Percentiles rank a stretch among this genome's conserved stretches.
These are phyloP conservation scores for Platyrinchus mystaceus DNA, from an alignment of 2,797 vertebrate species.

Conservation along the genomic window DNA sequence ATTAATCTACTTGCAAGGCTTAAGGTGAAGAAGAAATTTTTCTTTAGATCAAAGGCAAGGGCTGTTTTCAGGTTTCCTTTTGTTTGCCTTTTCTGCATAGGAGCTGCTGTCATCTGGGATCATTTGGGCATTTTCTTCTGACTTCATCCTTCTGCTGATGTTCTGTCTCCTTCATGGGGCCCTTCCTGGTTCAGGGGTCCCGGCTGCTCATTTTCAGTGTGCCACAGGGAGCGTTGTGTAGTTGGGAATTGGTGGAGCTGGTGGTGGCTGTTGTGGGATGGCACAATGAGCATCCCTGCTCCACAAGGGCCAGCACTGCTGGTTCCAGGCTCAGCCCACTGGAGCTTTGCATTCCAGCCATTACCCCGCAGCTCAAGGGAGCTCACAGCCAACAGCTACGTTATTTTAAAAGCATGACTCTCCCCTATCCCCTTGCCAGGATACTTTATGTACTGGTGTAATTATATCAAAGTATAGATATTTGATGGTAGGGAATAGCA, in stretches of 20 bases:
- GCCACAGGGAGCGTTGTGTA: rapidly evolving
- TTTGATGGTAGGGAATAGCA: background rate
- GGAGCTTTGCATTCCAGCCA: background rate
- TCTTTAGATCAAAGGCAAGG: background rate
- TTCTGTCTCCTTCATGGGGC: background rate
- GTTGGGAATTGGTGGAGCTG: rapidly evolving
- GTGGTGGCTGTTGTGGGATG: background rate
- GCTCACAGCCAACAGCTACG: rapidly evolving
- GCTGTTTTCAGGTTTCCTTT: background rate
- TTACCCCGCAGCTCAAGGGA: background rate
- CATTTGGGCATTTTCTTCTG: background rate
- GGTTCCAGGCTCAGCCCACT: background rate
- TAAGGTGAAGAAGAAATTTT: background rate
- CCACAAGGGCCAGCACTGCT: background rate
- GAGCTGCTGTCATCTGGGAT: background rate
- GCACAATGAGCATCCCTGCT: background rate
- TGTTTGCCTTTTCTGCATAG: background rate
- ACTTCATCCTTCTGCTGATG: background rate
- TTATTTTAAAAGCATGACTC: background rate
- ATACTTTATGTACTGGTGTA: background rate
- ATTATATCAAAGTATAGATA: background rate
- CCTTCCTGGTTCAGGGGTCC: background rate
- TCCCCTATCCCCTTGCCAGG: background rate
- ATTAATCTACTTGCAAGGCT: background rate
- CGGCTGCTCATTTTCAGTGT: background rate